phyloP scores from a whole-genome alignment of 2,113 vertebrate species.

The Chlamydotis undulata region DNA sequence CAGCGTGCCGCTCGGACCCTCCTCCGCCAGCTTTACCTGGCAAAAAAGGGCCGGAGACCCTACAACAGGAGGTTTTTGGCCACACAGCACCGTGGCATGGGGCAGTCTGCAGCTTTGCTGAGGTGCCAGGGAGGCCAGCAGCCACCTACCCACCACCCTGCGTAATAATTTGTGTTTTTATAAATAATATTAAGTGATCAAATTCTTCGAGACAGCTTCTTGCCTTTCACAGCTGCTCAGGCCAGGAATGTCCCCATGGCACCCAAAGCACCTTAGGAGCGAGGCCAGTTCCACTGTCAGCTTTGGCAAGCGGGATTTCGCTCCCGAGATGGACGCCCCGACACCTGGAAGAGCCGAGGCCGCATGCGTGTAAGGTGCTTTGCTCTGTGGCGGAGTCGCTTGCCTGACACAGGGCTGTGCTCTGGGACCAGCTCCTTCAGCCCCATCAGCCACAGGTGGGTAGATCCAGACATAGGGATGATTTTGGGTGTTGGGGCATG shows the following conservation, averaged over 20 bases:
- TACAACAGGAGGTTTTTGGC: accelerated
- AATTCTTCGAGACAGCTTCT: background rate
- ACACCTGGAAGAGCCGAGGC: accelerated
- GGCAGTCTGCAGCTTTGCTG: accelerated
- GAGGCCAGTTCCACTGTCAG: accelerated
- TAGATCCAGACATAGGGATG: accelerated
- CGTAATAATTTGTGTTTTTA: too few species aligned
- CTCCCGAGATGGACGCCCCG: accelerated
- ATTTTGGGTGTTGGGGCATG: background rate
- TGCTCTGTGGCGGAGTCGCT: accelerated
- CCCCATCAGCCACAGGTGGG: accelerated
- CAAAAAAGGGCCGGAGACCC: accelerated
- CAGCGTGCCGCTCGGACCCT: background rate
- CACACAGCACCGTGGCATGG: accelerated
- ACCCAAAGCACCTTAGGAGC: accelerated
- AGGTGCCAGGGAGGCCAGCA: background rate
- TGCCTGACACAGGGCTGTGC: too few species aligned
- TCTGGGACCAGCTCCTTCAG: background rate
- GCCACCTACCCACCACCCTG: accelerated
- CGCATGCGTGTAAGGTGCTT: accelerated
- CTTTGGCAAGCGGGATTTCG: accelerated
- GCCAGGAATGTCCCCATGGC: accelerated
- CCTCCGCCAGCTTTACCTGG: background rate
- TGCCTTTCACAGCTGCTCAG: background rate
- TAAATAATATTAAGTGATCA: background rate